Conservation (phyloP, 1,140 invertebrate genomes). For the Diuraphis noxia region DNA sequence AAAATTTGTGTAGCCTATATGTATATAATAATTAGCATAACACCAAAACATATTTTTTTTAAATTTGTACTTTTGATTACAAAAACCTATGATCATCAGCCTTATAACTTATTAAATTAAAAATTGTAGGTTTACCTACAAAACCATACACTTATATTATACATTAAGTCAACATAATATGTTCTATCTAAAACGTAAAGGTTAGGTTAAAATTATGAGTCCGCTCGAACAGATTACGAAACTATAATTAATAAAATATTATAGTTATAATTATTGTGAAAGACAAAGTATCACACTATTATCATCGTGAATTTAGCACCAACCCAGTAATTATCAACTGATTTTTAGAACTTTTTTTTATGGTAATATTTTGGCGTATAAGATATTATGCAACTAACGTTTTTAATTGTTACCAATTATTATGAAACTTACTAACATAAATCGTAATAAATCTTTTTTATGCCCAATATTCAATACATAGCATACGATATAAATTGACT, state of each 20-base stretch:
- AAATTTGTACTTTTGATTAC: no score
- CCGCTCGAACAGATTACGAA: not conserved
- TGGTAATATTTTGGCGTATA: no score
- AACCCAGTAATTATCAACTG: not conserved
- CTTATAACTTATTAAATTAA: no score
- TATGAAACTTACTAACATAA: no score
- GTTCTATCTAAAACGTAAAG: not conserved
- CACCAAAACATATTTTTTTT: not conserved
- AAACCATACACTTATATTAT: no score
- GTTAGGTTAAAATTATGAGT: not conserved
- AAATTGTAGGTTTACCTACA: no score
- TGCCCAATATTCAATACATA: no score
- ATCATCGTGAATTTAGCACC: not conserved
- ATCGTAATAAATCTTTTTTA: no score
- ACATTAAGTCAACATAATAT: not conserved
- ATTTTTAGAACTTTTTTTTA: not conserved
- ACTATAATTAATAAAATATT: not conserved
- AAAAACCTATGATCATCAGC: no score
- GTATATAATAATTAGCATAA: not conserved
- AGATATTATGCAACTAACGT: no score
- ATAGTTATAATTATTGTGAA: not conserved
- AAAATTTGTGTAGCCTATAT: not conserved
- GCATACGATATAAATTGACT: no score
- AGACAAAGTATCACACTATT: not conserved
- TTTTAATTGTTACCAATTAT: no score